A percentile compares a stretch with the other conserved stretches of the same genome.
phyloP scores from a whole-genome alignment of 2,888 invertebrate genomes.

The Pollenia angustigena region DNA sequence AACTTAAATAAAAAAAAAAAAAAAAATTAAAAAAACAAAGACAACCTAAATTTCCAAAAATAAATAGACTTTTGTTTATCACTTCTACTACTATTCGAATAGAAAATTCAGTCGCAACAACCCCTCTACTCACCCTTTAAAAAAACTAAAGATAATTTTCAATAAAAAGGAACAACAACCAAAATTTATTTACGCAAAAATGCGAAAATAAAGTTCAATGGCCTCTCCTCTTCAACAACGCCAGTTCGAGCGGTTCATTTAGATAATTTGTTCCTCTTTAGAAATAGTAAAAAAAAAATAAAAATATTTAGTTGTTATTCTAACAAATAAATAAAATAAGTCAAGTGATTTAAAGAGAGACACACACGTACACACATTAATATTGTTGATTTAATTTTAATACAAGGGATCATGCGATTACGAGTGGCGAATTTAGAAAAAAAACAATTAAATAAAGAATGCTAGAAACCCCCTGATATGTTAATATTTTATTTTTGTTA shows the following conservation, averaged over 20 bases:
- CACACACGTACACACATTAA: background rate
- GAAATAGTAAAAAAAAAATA: slow-evolving; percentile 14
- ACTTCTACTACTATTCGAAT: slow-evolving; percentile 14
- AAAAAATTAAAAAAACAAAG: slow-evolving; percentile 22
- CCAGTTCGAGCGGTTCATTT: slow-evolving; percentile 30
- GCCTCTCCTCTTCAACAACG: slow-evolving; percentile 39
- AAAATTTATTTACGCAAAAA: slow-evolving; percentile 28
- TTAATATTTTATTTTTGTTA: too few species aligned
- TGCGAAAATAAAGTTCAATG: slow-evolving; percentile 61
- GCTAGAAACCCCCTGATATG: too few species aligned
- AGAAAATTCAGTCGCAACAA: slow-evolving; percentile 12
- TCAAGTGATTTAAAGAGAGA: slow-evolving; percentile 44
- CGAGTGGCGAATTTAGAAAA: background rate
- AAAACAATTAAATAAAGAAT: background rate
- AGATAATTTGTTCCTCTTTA: slow-evolving; percentile 56
- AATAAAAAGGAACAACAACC: background rate
- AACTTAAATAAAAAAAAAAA: background rate
- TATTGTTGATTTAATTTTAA: slow-evolving; percentile 17
- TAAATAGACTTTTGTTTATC: slow-evolving; percentile 55
- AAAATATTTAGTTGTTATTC: background rate
- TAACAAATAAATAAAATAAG: slow-evolving; percentile 32
- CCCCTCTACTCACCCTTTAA: background rate
- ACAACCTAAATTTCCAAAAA: slow-evolving; percentile 63
- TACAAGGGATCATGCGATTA: slow-evolving; percentile 25
- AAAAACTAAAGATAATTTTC: background rate